These are phyloP conservation scores for Aurelia aurita DNA, from an alignment of 30 jellyfish, hydroid and myxozoan genomes.

Conservation along the genomic window DNA sequence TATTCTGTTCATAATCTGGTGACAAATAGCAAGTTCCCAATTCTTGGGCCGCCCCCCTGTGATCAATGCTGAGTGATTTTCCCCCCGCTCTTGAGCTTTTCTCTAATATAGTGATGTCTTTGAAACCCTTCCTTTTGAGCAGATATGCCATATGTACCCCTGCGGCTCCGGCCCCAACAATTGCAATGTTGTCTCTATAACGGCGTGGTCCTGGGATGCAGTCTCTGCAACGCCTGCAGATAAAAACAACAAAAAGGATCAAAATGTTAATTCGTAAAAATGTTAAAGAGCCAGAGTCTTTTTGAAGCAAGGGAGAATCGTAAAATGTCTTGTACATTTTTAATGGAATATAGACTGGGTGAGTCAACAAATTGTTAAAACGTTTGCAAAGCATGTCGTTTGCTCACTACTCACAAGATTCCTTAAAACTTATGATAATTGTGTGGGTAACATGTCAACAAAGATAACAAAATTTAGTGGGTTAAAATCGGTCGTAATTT, in stretches of 20 bases:
- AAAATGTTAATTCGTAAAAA: background rate
- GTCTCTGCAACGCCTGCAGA: background rate
- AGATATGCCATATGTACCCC: conserved; percentile 94
- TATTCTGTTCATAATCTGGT: conserved; percentile 85
- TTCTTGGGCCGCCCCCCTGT: conserved; percentile 88
- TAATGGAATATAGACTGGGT: too few relatives aligned
- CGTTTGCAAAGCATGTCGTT: too few relatives aligned
- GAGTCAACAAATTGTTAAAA: too few relatives aligned
- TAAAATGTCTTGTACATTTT: too few relatives aligned
- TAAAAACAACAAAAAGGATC: background rate
- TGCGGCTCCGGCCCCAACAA: conserved; percentile 97
- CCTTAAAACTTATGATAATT: too few relatives aligned
- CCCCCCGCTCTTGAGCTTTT: conserved; percentile 78
- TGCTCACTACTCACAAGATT: too few relatives aligned
- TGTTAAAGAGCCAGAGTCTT: background rate
- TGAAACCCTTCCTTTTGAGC: conserved; percentile 83
- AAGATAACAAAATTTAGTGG: too few relatives aligned
- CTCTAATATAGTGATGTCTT: conserved; percentile 61
- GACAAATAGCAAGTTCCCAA: conserved; percentile 87
- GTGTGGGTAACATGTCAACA: too few relatives aligned
- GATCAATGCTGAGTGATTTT: conserved; percentile 62
- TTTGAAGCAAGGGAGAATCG: too few relatives aligned
- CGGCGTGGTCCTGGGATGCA: conserved; percentile 83
- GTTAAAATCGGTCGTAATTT: too few relatives aligned
- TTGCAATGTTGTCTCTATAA: conserved; percentile 74